Conservation (phyloP, 2,888 invertebrate species). For the Trisateles emortualis region DNA sequence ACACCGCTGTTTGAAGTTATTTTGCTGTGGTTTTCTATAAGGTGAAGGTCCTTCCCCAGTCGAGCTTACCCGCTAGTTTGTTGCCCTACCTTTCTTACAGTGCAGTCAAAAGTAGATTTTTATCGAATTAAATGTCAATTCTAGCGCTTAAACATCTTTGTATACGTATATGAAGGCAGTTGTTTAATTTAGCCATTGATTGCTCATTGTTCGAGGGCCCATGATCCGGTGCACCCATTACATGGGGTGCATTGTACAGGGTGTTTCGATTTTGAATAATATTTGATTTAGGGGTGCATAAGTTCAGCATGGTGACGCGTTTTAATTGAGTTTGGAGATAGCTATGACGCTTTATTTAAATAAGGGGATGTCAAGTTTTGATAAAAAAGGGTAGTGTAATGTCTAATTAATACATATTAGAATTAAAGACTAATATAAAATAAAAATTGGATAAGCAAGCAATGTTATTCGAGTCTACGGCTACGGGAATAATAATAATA, state of each 20-base stretch:
- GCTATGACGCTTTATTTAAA: conserved; percentile 14
- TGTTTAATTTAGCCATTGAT: conserved; percentile 85
- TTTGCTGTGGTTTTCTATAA: too few relatives aligned
- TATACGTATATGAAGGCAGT: conserved; percentile 61
- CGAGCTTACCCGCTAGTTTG: too few relatives aligned
- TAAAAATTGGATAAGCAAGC: too few relatives aligned
- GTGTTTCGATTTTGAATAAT: conserved; percentile 59
- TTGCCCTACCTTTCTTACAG: too few relatives aligned
- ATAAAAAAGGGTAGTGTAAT: neutral
- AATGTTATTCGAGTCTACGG: too few relatives aligned
- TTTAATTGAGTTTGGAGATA: conserved; percentile 61
- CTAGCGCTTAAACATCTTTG: conserved; percentile 14
- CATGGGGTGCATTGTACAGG: conserved; percentile 69
- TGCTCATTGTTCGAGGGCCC: conserved; percentile 79
- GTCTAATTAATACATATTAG: conserved; percentile 13
- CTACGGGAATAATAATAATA: too few relatives aligned
- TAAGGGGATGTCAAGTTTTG: conserved; percentile 35
- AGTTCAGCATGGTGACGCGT: conserved; percentile 52
- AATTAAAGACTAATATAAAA: too few relatives aligned
- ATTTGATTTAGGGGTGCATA: conserved; percentile 74
- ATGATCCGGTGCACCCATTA: conserved; percentile 60
- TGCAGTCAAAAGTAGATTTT: too few relatives aligned
- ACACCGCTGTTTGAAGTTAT: too few relatives aligned
- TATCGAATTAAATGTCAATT: too few relatives aligned
- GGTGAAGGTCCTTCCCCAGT: too few relatives aligned